A percentile compares a stretch with the other conserved stretches of the same genome.
phyloP scores from a whole-genome alignment of 2,113 vertebrate species.

The Porphyrio hochstetteri region DNA sequence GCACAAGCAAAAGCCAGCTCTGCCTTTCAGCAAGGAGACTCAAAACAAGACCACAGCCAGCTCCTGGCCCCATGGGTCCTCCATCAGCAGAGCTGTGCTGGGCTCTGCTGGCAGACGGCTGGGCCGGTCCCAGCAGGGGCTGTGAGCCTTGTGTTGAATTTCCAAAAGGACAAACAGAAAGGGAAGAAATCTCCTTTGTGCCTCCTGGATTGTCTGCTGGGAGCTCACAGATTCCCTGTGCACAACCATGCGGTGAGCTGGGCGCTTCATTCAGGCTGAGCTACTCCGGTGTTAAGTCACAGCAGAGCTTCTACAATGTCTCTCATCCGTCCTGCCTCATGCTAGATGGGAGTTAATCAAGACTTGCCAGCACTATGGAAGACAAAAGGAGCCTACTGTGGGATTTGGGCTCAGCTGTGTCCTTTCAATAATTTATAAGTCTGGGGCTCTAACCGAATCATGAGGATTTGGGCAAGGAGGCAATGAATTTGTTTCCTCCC shows the following conservation, averaged over 20 bases:
- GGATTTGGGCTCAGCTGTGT: conserved; percentile 44
- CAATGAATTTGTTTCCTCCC: conserved; percentile 8
- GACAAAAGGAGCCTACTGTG: not conserved
- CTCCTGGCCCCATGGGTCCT: not conserved
- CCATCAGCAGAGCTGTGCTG: not conserved
- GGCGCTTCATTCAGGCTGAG: fast-evolving
- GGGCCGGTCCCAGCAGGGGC: not conserved
- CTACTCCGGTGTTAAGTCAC: not conserved
- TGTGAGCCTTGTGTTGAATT: not conserved
- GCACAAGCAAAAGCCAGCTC: not conserved
- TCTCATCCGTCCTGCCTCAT: not conserved
- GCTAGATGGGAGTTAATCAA: not conserved
- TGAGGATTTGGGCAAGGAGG: conserved; percentile 40
- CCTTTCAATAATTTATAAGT: conserved; percentile 46
- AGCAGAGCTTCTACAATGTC: fast-evolving
- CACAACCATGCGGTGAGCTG: fast-evolving
- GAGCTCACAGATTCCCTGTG: not conserved
- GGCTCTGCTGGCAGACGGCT: not conserved
- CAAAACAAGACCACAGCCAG: fast-evolving
- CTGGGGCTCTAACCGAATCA: conserved; percentile 22
- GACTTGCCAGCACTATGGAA: not conserved
- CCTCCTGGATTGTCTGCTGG: not conserved
- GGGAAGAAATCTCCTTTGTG: not conserved
- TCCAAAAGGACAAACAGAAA: not conserved
- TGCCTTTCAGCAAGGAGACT: not conserved